phyloP scores from a whole-genome alignment of 2,113 vertebrate species.

The Crocuta crocuta region DNA sequence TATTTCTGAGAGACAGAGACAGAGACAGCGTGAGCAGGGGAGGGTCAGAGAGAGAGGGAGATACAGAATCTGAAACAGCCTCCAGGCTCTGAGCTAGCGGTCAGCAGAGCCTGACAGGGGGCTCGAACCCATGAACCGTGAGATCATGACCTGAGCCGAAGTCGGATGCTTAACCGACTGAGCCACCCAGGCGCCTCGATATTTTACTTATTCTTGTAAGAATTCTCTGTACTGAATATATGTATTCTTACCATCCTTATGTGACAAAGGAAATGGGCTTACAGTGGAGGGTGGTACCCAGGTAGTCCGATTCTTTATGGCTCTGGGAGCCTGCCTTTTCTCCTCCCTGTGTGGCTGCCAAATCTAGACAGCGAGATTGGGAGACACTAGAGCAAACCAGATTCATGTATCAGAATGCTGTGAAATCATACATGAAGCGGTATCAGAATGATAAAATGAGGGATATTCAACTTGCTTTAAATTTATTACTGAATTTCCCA shows the following conservation, averaged over 20 bases:
- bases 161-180: too few relatives aligned
- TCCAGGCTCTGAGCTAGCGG: too few relatives aligned
- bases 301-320: fast-evolving
- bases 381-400: neutral
- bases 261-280: neutral
- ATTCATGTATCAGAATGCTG: neutral
- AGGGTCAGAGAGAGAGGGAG: too few relatives aligned
- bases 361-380: neutral
- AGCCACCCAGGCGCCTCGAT: neutral
- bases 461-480: neutral
- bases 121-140: too few relatives aligned
- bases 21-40: too few relatives aligned
- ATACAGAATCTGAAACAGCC: too few relatives aligned
- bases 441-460: neutral
- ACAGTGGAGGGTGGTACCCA: neutral
- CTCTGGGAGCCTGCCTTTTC: neutral
- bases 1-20: too few relatives aligned
- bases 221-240: neutral
- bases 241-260: neutral
- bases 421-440: neutral
- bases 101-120: too few relatives aligned
- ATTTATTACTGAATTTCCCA: neutral
- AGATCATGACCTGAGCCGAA: too few relatives aligned
- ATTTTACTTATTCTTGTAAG: neutral
- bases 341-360: neutral